Evolutionary conservation across 2,797 vertebrate species (phyloP).

Genomic region (Cetoscarus ocellatus): DNA sequence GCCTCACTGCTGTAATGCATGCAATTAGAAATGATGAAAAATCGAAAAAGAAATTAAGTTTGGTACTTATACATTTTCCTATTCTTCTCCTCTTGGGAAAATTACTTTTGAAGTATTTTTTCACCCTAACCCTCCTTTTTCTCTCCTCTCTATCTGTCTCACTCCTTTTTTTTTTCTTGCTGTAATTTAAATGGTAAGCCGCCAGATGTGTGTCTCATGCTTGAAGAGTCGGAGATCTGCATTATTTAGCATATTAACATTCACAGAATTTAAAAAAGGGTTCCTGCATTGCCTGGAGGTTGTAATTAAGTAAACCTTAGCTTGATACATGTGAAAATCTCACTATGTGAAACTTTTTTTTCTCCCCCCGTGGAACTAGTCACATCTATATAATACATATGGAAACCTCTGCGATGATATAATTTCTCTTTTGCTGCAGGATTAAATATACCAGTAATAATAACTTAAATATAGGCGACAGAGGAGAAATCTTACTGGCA

Average conservation of each 20-base stretch:
- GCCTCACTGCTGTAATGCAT: conserved; percentile 82
- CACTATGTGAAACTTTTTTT: conserved; percentile 92
- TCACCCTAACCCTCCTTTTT: conserved; percentile 65
- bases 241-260: conserved; percentile 99
- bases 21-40: conserved; percentile 93
- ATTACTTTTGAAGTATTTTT: conserved; percentile 93
- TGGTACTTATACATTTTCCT: conserved; percentile 91
- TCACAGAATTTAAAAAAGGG: conserved; percentile 99
- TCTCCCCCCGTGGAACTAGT: conserved; percentile 84
- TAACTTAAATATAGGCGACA: conserved; percentile 94
- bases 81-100: conserved; percentile 91
- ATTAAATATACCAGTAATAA: conserved; percentile 99
- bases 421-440: conserved; percentile 92
- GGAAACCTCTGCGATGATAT: conserved; percentile 93
- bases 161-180: conserved; percentile 83
- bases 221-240: conserved; percentile 99
- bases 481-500: conserved; percentile 90
- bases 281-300: conserved; percentile 98
- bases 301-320: conserved; percentile 99
- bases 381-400: conserved; percentile 98
- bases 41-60: conserved; percentile 93
- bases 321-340: conserved; percentile 99
- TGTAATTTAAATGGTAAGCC: conserved; percentile 99
- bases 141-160: conserved; percentile 80
- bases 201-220: conserved; percentile 99